Percentiles rank a stretch among this genome's conserved stretches.
These are phyloP conservation scores for Bradypodion pumilum DNA, from an alignment of 2,797 vertebrate genomes.

Conservation along the genomic window DNA sequence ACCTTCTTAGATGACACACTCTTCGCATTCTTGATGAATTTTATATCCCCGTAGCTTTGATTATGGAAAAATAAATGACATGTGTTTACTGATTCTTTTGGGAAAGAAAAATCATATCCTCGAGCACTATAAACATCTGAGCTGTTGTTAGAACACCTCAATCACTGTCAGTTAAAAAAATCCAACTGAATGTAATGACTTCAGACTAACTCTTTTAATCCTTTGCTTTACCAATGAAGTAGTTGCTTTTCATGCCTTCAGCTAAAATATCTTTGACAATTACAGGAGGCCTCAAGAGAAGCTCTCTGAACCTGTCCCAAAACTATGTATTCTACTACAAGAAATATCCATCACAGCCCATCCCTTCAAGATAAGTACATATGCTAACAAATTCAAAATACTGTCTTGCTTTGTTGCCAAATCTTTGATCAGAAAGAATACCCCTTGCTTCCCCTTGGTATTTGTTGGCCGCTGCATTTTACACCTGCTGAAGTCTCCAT, in stretches of 20 bases:
- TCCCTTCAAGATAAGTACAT: not conserved
- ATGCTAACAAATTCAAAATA: not conserved
- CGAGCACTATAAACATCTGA: not conserved
- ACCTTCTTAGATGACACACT: not conserved
- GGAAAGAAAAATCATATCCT: slow-evolving; percentile 4
- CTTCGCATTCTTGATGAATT: not conserved
- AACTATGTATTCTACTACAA: not conserved
- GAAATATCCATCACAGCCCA: not conserved
- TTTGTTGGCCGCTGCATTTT: no score
- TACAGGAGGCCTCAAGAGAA: not conserved
- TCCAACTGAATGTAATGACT: slow-evolving; percentile 10
- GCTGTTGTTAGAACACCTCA: not conserved
- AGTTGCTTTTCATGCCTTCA: not conserved
- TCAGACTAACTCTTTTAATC: slow-evolving; percentile 17
- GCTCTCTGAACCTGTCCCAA: not conserved
- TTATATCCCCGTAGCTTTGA: slow-evolving; percentile 1
- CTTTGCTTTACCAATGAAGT: slow-evolving; percentile 2
- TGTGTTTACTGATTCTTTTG: not conserved
- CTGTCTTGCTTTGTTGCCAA: no score
- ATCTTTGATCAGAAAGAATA: not conserved
- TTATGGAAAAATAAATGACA: not conserved
- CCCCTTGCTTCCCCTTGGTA: not conserved
- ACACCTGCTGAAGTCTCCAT: no score
- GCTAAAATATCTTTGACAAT: not conserved
- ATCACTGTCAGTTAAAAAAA: not conserved